phyloP scores from a whole-genome alignment of 2,113 vertebrate species.

The Megalops atlanticus region DNA sequence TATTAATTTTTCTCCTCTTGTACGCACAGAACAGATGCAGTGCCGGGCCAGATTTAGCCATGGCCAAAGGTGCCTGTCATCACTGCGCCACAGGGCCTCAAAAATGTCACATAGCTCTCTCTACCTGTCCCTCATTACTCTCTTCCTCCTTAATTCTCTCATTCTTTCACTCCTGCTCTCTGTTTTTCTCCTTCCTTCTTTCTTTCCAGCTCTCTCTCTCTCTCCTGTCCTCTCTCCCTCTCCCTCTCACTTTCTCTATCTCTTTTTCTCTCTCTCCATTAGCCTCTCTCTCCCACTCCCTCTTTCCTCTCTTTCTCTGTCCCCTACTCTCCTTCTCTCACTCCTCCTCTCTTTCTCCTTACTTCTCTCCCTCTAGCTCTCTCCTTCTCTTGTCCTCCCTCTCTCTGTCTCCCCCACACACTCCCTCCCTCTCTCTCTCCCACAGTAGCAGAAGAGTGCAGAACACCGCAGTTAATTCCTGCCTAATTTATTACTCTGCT shows the following conservation, averaged over 20 bases:
- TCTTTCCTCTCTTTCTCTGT: not conserved
- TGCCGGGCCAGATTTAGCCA: no score
- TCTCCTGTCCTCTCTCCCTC: not conserved
- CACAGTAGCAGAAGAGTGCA: slow-evolving; percentile 56
- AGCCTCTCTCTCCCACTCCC: slow-evolving; percentile 22
- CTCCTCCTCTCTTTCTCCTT: not conserved
- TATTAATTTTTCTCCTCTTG: not conserved
- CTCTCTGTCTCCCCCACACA: not conserved
- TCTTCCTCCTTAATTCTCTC: not conserved
- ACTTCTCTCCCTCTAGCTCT: not conserved
- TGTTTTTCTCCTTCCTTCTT: slow-evolving; percentile 30
- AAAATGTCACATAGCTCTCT: no score
- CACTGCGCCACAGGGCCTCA: no score
- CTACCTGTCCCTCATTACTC: not conserved
- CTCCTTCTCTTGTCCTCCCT: not conserved
- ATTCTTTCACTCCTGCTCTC: no score
- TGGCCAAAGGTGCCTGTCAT: no score
- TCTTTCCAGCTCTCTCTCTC: not conserved
- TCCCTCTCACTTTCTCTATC: not conserved
- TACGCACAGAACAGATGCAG: no score
- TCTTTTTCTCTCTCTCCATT: not conserved
- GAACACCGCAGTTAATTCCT: slow-evolving; percentile 98
- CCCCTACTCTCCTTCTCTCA: not conserved
- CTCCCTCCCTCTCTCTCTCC: slow-evolving; percentile 37
- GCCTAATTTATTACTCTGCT: slow-evolving; percentile 98